These are phyloP conservation scores for Notarius quadriscutis DNA, from an alignment of 2,113 vertebrate species.

Conservation along the genomic window DNA sequence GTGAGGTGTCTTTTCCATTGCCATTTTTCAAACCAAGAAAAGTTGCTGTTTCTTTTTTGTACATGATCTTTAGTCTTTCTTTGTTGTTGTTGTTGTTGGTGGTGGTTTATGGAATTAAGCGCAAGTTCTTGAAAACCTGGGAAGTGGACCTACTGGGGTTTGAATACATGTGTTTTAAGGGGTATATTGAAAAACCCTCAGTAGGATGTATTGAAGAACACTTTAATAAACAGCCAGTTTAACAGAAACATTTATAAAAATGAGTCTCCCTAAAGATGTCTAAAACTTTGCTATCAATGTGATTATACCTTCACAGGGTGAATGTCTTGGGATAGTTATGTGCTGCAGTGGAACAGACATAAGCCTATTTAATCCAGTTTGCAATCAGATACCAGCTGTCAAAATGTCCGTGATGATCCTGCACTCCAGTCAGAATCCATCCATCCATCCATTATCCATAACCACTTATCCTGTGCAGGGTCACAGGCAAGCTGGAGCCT, in stretches of 20 bases:
- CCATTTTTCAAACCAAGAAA: too few relatives aligned
- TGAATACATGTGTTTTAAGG: neutral
- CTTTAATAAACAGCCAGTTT: neutral
- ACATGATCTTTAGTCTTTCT: neutral
- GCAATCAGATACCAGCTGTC: neutral
- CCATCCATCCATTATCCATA: too few relatives aligned
- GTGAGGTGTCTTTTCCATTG: too few relatives aligned
- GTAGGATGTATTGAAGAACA: too few relatives aligned
- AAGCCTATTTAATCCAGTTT: neutral
- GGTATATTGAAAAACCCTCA: neutral
- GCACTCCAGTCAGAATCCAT: too few relatives aligned
- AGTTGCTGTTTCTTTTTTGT: too few relatives aligned
- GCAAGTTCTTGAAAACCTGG: neutral
- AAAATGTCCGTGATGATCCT: too few relatives aligned
- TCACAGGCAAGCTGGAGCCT: too few relatives aligned
- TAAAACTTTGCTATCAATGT: neutral
- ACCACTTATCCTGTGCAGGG: too few relatives aligned
- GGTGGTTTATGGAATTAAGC: too few relatives aligned
- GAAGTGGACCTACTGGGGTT: neutral
- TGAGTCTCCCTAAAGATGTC: neutral
- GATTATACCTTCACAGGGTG: neutral
- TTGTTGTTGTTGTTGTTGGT: too few relatives aligned
- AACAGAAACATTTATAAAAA: neutral
- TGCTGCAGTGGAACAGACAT: neutral
- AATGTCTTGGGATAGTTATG: neutral